Evolutionary conservation across 2,113 vertebrate species (phyloP), one percentile per base, ranked within the genome.

Genomic region (Grus americana): DNA sequence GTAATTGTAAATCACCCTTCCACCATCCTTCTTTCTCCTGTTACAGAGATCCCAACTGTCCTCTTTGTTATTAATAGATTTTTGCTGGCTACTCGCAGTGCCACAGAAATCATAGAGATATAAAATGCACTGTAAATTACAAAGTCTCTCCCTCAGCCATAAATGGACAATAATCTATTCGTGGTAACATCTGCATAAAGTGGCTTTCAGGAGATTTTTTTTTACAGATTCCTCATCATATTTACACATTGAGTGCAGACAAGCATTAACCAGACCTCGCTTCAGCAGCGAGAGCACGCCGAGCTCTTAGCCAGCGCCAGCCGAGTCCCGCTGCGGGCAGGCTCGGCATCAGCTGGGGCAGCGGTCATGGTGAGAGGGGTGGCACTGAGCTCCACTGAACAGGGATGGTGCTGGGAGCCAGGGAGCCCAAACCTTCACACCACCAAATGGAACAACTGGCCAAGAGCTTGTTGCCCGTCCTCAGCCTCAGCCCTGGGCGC

Each of bases 101-200:
- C 54, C 87, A 85, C 81, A 90, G 80, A 95, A 95, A 94, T 95
- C 78, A 40, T 1, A 68, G 58, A 88, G 73, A 87, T 63, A 88
- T 81, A 95, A 95, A 96, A 81, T 49, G 40, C 70, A 38, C 89
- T 68, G 34, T 91, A 79, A 92, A 85, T 91, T 82, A 85, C 62
- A 50, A 93, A 72, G 54, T 90, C 66, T 92, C 21, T 93, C 87
- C 24, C 30, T 88, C 2, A 0, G 70, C 94, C 92, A 90, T 96
- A 96, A 96, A 96, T 88, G 87, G 90, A 90, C 81, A 96, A 93
- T 88, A 82, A 94, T 87, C 90, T 97, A 40, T 79, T 87, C 5
- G 9, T 61, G 74, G 74, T 79, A 95, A 93, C 90, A 85, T 95
- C 90, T 88, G 74, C 2, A 3, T 93, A 73, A 94, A 95, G 81